A percentile compares a stretch with the other conserved stretches of the same genome.
Evolutionary conservation across 1,140 invertebrate genomes (phyloP).

Genomic region (Drosophila nasuta): DNA sequence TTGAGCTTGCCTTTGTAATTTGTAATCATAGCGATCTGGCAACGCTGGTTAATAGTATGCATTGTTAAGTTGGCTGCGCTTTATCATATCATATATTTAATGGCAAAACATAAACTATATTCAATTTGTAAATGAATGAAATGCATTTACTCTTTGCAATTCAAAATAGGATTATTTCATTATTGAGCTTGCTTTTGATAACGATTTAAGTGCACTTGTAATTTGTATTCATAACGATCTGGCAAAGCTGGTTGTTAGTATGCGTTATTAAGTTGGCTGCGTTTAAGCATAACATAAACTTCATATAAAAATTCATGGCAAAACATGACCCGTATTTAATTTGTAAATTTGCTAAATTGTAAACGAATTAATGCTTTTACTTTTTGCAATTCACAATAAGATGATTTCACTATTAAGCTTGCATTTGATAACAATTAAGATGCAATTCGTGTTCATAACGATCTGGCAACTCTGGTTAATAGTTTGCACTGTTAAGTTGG

Average conservation of each 20-base stretch:
- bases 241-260: neutral
- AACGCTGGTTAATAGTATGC: neutral
- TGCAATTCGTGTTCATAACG: no score
- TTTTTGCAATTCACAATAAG: no score
- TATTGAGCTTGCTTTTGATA: neutral
- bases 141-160: neutral
- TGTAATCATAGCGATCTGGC: neutral
- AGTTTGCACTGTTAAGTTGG: neutral
- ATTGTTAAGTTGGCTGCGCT: neutral
- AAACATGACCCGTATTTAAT: neutral
- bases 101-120: neutral
- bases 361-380: no score
- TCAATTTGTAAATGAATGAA: slow-evolving; percentile 13
- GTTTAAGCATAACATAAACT: neutral
- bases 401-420: no score
- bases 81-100: neutral
- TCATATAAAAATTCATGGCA: neutral
- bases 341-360: neutral
- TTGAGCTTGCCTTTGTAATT: neutral
- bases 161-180: slow-evolving; percentile 3
- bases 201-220: no score
- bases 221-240: neutral
- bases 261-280: neutral
- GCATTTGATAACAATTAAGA: no score
- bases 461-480: no score